These are phyloP conservation scores for Brassicogethes aeneus DNA, from an alignment of 2,888 invertebrate species.

Conservation along the genomic window DNA sequence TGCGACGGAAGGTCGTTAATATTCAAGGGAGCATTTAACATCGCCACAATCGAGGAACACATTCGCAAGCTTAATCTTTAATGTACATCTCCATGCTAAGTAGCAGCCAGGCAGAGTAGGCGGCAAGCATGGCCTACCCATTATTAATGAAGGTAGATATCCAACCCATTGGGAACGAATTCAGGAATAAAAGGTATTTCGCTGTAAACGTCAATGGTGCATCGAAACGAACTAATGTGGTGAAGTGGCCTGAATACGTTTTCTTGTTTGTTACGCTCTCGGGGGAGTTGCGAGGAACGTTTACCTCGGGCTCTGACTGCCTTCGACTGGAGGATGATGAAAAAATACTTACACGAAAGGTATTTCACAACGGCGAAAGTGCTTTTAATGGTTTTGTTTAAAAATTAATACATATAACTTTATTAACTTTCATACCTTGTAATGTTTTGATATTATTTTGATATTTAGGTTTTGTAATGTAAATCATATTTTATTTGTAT, in stretches of 20 bases:
- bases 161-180: neutral
- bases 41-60: neutral
- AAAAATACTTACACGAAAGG: no score
- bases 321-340: no score
- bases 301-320: no score
- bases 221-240: neutral
- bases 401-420: no score
- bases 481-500: no score
- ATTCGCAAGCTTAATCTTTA: neutral
- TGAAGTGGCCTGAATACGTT: neutral
- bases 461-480: no score
- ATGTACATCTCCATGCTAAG: conserved; percentile 1
- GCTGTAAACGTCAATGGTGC: neutral
- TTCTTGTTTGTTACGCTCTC: neutral
- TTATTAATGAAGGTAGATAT: conserved; percentile 1
- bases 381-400: no score
- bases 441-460: no score
- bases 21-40: neutral
- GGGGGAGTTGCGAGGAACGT: neutral
- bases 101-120: no score
- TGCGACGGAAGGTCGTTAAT: neutral
- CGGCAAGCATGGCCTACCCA: neutral
- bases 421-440: no score
- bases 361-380: no score
- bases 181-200: neutral